Base-by-base conservation (phyloP, 2,797 vertebrate species). In the Thaleichthys pacificus region DNA sequence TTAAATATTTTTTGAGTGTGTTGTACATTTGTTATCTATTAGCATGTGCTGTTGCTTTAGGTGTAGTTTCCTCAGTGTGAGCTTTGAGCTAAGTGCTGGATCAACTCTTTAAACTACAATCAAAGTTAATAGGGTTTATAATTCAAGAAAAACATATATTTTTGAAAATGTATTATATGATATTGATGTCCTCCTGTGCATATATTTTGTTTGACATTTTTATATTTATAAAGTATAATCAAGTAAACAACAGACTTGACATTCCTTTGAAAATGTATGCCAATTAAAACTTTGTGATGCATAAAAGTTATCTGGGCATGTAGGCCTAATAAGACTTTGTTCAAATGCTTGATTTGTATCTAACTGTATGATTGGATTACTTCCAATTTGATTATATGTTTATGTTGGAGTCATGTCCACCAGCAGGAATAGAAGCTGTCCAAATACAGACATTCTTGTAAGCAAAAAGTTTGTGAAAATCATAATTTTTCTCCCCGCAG, bases 141-240 rank as follows among this genome's bases (percentile, higher is more conserved):
- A 84, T 85, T 77, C 74, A 62, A 61, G 77, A 62, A 73, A 79
- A 67, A 70, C 63, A 64, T 83, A 80, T 84, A 80, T 85, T 86
- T 85, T 85, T 82, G 56, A 77, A 76, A 84, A 74, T 81, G 73
- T 84, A 73, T 80, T 80, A 81, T 76, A 75, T 74, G 64, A 76
- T 70, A 77, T 71, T 56, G 71, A 81, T 85, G 77, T 81, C 81
- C 69, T 70, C 54, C 79, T 81, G 85, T 85, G 76, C 61, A 80
- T 56, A 76, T 75, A 78, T 82, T 79, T 74, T 68, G 73, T 80
- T 81, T 75, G 64, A 75, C 74, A 71, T 81, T 83, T 87, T 84
- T 84, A 70, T 83, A 86, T 70, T 80, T 60, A 84, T 80, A 82
- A 85, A 82, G 60, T 65, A 19, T 69, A 72, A 61, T 47, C 66